Evolutionary conservation across 2,888 invertebrate species (phyloP).

Genomic region (Hoplodrina ambigua): DNA sequence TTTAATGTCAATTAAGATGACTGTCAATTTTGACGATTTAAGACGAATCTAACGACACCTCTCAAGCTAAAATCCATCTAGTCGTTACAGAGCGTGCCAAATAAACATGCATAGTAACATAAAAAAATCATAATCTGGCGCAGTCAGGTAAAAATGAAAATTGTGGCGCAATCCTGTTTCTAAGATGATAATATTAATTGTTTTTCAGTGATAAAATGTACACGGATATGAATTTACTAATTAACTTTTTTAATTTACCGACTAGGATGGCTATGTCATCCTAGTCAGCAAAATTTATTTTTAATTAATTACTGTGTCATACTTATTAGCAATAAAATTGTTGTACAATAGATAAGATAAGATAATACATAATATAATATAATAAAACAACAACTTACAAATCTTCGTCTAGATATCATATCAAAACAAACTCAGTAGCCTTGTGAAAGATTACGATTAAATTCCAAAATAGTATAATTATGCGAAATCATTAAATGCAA

Average conservation of each 20-base stretch:
- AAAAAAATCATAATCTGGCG: no score
- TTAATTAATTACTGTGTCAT: neutral
- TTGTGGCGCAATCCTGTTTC: neutral
- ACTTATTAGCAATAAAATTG: neutral
- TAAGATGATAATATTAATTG: neutral
- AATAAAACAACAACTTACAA: neutral
- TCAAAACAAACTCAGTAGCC: neutral
- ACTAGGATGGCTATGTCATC: neutral
- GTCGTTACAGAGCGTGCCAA: no score
- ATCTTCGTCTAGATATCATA: neutral
- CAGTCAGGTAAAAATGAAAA: no score
- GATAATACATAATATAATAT: neutral
- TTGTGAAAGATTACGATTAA: neutral
- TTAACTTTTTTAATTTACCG: no score
- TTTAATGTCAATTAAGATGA: no score
- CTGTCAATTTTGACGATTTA: no score
- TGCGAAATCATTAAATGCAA: neutral
- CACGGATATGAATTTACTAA: neutral
- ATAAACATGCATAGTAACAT: no score
- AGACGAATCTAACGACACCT: no score
- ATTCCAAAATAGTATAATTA: neutral
- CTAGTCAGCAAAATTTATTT: no score
- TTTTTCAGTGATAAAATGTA: neutral
- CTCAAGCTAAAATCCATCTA: no score
- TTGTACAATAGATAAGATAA: neutral